Percentiles rank a stretch among this genome's conserved stretches.
Evolutionary conservation across 2,113 vertebrate species (phyloP).

Genomic region (Spheniscus mendiculus): DNA sequence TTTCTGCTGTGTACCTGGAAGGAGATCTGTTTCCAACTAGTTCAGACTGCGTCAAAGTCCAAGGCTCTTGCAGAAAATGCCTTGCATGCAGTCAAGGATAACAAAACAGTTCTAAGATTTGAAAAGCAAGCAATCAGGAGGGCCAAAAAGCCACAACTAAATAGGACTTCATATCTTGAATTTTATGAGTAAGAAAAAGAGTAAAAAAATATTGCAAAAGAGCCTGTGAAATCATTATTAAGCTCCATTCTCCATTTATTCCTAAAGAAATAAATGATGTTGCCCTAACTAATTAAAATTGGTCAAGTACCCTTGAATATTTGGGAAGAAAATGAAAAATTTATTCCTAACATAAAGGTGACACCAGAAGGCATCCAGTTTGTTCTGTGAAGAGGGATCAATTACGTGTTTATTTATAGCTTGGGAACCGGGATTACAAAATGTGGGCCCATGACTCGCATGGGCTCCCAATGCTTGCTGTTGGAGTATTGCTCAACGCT

Average conservation of each 20-base stretch:
- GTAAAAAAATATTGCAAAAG: background rate
- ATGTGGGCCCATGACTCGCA: background rate
- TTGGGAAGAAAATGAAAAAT: background rate
- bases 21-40: background rate
- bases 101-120: background rate
- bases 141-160: background rate
- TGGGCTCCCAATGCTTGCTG: background rate
- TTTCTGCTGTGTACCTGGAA: background rate
- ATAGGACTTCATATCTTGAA: background rate
- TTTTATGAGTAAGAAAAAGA: background rate
- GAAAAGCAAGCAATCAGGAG: background rate
- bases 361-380: constrained; percentile 21
- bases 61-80: background rate
- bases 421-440: constrained; percentile 27
- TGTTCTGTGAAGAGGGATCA: background rate
- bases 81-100: background rate
- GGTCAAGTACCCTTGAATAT: background rate
- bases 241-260: background rate
- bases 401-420: constrained; percentile 48
- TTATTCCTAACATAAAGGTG: background rate
- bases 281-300: background rate
- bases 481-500: background rate
- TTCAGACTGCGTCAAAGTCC: background rate
- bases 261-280: background rate
- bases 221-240: background rate